Percentiles rank a stretch among this genome's conserved stretches.
phyloP scores from a whole-genome alignment of 2,113 vertebrate species.

The Eretmochelys imbricata region DNA sequence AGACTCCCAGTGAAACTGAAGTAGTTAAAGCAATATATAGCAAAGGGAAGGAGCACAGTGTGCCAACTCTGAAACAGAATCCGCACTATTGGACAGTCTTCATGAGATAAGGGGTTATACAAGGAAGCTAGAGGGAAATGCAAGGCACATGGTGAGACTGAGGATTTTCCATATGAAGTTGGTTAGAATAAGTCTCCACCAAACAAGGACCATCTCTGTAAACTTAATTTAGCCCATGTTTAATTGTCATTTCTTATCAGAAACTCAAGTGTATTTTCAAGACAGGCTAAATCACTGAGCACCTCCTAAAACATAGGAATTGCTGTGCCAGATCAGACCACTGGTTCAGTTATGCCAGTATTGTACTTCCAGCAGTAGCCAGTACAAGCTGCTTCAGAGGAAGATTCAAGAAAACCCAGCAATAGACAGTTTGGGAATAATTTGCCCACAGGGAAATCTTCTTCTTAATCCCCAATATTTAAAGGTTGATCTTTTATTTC shows the following conservation, averaged over 20 bases:
- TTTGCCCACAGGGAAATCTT: background rate
- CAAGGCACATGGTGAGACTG: conserved; percentile 1
- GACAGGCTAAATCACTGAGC: background rate
- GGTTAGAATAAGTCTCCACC: background rate
- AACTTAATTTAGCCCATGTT: background rate
- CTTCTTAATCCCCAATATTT: background rate
- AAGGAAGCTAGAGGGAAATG: background rate
- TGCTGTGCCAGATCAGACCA: background rate
- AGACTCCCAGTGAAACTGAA: background rate
- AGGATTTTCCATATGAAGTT: background rate
- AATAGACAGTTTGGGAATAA: background rate
- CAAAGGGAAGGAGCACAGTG: background rate
- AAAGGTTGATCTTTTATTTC: background rate
- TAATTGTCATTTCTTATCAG: background rate
- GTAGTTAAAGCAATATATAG: background rate
- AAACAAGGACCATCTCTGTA: background rate
- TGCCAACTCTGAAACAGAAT: background rate
- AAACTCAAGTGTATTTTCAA: background rate
- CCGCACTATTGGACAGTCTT: background rate
- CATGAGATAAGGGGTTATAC: background rate
- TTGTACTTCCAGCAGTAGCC: background rate
- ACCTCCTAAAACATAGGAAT: background rate
- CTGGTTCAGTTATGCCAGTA: background rate
- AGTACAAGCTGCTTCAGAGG: background rate
- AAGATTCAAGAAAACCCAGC: background rate